phyloP scores from a whole-genome alignment of 2,888 invertebrate genomes.

The Rhagonycha fulva region DNA sequence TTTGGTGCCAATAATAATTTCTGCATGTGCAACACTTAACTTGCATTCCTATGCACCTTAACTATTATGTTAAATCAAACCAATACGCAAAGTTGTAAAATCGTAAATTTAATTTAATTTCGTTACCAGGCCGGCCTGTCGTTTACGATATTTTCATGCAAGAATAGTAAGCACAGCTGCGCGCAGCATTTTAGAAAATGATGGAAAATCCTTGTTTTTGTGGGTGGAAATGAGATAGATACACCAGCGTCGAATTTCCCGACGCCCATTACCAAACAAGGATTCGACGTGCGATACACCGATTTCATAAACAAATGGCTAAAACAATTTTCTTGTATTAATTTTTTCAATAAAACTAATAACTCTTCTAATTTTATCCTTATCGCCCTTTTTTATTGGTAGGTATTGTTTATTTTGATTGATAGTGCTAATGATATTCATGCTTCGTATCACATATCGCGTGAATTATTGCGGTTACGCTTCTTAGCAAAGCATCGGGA shows the following conservation, averaged over 20 bases:
- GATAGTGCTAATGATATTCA: not conserved
- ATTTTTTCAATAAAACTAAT: not conserved
- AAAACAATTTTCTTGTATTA: constrained; percentile 10
- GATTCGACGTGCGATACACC: constrained; percentile 64
- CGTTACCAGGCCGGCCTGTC: constrained; percentile 1
- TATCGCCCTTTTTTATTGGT: not conserved
- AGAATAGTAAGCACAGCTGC: constrained; percentile 24
- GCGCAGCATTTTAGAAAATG: constrained; percentile 32
- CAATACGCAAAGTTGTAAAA: not conserved
- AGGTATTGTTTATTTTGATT: not conserved
- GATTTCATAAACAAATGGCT: constrained; percentile 22
- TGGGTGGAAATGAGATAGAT: constrained; percentile 45
- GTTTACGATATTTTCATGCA: constrained; percentile 11
- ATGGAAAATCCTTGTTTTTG: constrained; percentile 38
- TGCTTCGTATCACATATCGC: not conserved
- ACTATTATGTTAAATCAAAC: not conserved
- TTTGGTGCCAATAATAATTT: not conserved
- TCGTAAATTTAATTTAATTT: constrained; percentile 12
- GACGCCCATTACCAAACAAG: constrained; percentile 75
- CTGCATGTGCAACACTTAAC: not conserved
- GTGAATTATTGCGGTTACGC: not conserved
- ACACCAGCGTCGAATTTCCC: constrained; percentile 64
- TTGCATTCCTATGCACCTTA: not conserved
- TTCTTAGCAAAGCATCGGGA: not conserved
- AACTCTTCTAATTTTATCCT: not conserved